Evolutionary conservation across 2,888 invertebrate genomes (phyloP).

Genomic region (Chelonus formosanus): DNA sequence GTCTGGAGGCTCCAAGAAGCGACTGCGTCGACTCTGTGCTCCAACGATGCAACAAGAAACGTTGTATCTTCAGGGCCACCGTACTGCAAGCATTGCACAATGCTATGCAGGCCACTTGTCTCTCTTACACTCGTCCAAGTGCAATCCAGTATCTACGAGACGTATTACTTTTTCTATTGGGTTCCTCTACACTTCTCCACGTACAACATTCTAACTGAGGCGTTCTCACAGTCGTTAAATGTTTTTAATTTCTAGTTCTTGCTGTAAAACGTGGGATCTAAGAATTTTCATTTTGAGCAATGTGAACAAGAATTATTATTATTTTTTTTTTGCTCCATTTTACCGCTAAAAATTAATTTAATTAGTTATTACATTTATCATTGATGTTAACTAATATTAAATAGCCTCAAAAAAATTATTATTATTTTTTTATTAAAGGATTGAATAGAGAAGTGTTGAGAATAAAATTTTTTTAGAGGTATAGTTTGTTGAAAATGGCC

Average conservation of each 20-base stretch:
- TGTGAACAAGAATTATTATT: neutral
- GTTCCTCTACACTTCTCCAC: neutral
- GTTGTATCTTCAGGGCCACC: slow-evolving; percentile 45
- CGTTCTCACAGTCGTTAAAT: slow-evolving; percentile 52
- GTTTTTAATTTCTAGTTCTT: slow-evolving; percentile 48
- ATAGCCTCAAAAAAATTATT: no score
- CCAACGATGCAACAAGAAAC: slow-evolving; percentile 48
- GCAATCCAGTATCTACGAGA: slow-evolving; percentile 10
- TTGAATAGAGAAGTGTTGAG: no score
- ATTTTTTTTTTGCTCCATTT: neutral
- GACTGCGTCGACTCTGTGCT: neutral
- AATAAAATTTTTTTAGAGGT: no score
- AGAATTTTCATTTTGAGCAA: slow-evolving; percentile 24
- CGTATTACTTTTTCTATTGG: slow-evolving; percentile 24
- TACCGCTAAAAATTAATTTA: no score
- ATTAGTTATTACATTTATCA: no score
- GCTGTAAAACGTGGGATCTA: slow-evolving; percentile 25
- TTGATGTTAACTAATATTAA: no score
- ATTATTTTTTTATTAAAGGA: no score
- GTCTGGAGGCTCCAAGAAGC: slow-evolving; percentile 11
- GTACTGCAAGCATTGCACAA: slow-evolving; percentile 47
- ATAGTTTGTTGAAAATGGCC: no score
- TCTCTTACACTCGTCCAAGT: neutral
- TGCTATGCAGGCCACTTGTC: slow-evolving; percentile 40
- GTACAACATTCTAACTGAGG: slow-evolving; percentile 31